Percentiles rank a stretch among this genome's conserved stretches.
Conservation (phyloP, 2,113 vertebrate species). For the Lonchura striata region DNA sequence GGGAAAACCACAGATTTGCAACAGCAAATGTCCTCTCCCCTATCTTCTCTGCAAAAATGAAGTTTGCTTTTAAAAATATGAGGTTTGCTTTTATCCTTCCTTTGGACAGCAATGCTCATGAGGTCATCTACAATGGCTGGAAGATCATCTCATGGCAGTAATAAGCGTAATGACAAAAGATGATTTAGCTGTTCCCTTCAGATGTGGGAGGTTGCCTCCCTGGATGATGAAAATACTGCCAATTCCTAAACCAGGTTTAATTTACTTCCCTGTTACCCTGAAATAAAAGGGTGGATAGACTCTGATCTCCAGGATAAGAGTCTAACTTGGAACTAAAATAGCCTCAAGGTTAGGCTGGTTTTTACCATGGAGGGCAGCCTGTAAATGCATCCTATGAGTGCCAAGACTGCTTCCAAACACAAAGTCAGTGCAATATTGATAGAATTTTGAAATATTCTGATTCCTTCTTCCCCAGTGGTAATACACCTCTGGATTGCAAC, state of each 20-base stretch:
- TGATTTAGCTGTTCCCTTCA: background rate
- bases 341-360: background rate
- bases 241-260: background rate
- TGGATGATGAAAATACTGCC: background rate
- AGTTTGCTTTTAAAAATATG: background rate
- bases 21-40: background rate
- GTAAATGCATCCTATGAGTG: background rate
- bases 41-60: background rate
- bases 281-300: background rate
- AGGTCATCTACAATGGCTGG: background rate
- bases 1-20: background rate
- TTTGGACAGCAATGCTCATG: background rate
- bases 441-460: background rate
- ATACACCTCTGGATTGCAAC: fast-evolving
- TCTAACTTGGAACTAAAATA: background rate
- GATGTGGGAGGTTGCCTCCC: fast-evolving
- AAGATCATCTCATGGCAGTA: background rate
- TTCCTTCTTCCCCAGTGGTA: background rate
- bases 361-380: background rate
- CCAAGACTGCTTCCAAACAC: background rate
- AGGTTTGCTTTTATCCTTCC: background rate
- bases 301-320: background rate
- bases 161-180: background rate
- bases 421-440: background rate
- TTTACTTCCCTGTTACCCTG: background rate